Evolutionary conservation across 2,888 invertebrate genomes (phyloP).

Genomic region (Athripsodes cinereus): DNA sequence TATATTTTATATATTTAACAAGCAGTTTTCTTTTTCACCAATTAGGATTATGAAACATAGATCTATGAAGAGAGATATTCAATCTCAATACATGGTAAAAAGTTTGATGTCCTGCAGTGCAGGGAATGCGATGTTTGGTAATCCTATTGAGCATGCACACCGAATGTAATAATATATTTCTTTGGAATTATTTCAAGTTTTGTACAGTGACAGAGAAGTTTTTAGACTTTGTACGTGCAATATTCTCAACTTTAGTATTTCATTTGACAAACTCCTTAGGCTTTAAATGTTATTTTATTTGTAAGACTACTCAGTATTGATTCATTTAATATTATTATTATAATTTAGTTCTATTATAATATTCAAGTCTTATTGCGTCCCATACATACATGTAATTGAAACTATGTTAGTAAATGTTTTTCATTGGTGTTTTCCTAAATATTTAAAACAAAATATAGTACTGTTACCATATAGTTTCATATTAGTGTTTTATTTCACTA

Average conservation of each 20-base stretch:
- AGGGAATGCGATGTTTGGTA: too few relatives aligned
- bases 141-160: too few relatives aligned
- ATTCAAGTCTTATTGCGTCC: constrained; percentile 28
- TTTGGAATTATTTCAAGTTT: too few relatives aligned
- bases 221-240: background rate
- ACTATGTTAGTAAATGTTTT: constrained; percentile 27
- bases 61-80: too few relatives aligned
- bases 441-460: constrained; percentile 29
- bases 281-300: constrained; percentile 3
- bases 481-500: constrained; percentile 17
- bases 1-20: background rate
- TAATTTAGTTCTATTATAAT: constrained; percentile 11
- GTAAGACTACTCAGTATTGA: background rate
- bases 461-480: constrained; percentile 28
- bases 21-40: too few relatives aligned
- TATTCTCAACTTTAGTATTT: background rate
- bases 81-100: too few relatives aligned
- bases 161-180: too few relatives aligned
- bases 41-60: too few relatives aligned
- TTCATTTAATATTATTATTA: background rate
- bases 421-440: constrained; percentile 28
- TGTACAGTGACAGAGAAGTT: background rate
- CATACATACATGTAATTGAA: constrained; percentile 22
- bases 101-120: too few relatives aligned
- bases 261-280: background rate